Conservation (phyloP, 2,888 invertebrate genomes). For the Cataglyphis rosenhaueri region DNA sequence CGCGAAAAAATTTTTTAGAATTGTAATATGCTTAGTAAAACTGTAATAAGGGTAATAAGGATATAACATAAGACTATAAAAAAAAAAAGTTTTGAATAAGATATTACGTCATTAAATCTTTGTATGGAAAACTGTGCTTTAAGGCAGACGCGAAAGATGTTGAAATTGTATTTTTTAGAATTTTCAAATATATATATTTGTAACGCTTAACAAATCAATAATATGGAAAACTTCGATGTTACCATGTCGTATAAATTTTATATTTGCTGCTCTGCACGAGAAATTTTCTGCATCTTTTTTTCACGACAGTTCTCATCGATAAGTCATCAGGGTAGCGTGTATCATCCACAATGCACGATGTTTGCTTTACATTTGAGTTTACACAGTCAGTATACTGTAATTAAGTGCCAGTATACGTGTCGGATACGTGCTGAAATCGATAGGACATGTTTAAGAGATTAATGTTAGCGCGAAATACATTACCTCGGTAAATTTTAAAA, state of each 20-base stretch:
- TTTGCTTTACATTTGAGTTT: constrained; percentile 41
- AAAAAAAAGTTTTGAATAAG: background rate
- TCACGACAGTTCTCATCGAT: constrained; percentile 12
- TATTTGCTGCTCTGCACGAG: background rate
- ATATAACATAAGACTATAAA: background rate
- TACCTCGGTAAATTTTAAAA: background rate
- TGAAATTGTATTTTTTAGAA: background rate
- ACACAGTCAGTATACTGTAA: constrained; percentile 29
- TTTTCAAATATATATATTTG: background rate
- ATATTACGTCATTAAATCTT: background rate
- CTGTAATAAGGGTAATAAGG: background rate
- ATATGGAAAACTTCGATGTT: background rate
- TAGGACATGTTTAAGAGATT: constrained; percentile 25
- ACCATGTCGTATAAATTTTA: constrained; percentile 9
- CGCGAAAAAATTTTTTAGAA: background rate
- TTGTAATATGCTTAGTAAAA: background rate
- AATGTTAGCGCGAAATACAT: constrained; percentile 1
- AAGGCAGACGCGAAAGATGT: background rate
- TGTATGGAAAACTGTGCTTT: background rate
- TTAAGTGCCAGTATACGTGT: constrained; percentile 18
- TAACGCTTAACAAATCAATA: too few relatives aligned
- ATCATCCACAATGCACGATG: constrained; percentile 30
- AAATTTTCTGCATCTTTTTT: constrained; percentile 34
- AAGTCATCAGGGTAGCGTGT: constrained; percentile 37
- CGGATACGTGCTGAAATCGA: constrained; percentile 23